These are phyloP conservation scores for Pithys albifrons DNA, from an alignment of 2,113 vertebrate genomes.

Conservation along the genomic window DNA sequence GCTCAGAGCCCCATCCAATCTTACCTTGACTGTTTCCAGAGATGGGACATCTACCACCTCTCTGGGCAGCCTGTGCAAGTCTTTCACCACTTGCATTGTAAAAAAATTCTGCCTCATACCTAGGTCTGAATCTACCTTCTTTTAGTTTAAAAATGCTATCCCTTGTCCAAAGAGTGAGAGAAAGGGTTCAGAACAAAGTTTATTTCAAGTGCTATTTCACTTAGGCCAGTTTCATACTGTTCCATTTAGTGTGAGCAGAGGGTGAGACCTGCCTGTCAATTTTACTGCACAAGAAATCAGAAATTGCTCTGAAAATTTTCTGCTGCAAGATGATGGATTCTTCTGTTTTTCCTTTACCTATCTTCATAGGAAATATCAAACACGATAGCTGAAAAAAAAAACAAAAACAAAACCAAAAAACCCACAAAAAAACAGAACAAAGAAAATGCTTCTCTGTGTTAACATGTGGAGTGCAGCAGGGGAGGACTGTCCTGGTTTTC, in stretches of 20 bases:
- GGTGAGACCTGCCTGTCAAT: neutral
- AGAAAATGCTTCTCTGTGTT: neutral
- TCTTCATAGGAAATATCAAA: neutral
- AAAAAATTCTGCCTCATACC: neutral
- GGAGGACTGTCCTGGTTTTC: neutral
- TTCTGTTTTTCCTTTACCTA: neutral
- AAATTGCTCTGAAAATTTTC: neutral
- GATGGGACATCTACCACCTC: neutral
- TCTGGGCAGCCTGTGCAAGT: neutral
- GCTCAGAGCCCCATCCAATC: neutral
- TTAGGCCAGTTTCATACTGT: neutral
- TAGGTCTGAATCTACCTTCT: neutral
- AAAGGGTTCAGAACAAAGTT: neutral
- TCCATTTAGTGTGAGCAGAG: neutral
- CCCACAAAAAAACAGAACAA: neutral
- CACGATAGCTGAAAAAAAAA: neutral
- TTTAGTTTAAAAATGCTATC: neutral
- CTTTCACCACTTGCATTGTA: neutral
- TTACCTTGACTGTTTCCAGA: neutral
- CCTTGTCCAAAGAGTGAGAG: neutral
- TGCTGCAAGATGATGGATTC: neutral
- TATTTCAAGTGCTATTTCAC: neutral
- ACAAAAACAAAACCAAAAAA: neutral
- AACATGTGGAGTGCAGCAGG: fast-evolving
- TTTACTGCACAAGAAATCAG: neutral